Percentiles rank a stretch among this genome's conserved stretches.
These are phyloP conservation scores for Spilosoma lubricipeda DNA, from an alignment of 2,888 invertebrate genomes.

Conservation along the genomic window DNA sequence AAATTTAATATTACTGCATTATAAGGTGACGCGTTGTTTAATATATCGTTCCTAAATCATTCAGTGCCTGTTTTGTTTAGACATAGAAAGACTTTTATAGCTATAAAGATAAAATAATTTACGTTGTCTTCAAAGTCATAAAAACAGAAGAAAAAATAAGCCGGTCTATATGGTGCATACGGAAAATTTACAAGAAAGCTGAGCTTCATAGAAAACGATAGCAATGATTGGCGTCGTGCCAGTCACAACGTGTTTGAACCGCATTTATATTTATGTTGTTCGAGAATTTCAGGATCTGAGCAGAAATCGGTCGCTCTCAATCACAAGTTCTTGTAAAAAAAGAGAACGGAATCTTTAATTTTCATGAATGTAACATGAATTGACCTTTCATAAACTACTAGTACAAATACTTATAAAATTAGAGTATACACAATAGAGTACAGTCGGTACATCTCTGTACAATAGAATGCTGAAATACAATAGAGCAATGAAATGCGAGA, in stretches of 20 bases:
- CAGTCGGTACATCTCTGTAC: not conserved
- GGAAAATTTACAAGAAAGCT: constrained; percentile 65
- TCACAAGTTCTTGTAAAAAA: constrained; percentile 36
- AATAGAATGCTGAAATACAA: not conserved
- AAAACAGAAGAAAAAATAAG: constrained; percentile 56
- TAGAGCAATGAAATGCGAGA: not conserved
- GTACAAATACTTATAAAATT: not conserved
- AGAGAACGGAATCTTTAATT: constrained; percentile 33
- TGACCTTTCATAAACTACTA: constrained; percentile 11
- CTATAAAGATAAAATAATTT: constrained; percentile 22
- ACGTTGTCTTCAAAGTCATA: constrained; percentile 36
- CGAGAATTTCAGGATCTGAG: constrained; percentile 61
- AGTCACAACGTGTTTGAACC: constrained; percentile 68
- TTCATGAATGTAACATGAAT: constrained; percentile 15
- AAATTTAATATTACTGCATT: constrained; percentile 32
- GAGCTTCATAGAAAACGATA: constrained; percentile 77
- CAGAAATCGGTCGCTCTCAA: constrained; percentile 37
- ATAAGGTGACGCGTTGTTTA: constrained; percentile 2
- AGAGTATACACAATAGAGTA: not conserved
- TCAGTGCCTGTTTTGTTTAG: constrained; percentile 20
- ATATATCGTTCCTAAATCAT: constrained; percentile 14
- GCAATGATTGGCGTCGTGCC: constrained; percentile 71
- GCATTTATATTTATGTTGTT: constrained; percentile 77
- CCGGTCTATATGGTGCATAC: constrained; percentile 58
- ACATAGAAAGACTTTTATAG: constrained; percentile 20